phyloP scores from a whole-genome alignment of 64 coral and sea anemone genomes.

The Orbicella faveolata region DNA sequence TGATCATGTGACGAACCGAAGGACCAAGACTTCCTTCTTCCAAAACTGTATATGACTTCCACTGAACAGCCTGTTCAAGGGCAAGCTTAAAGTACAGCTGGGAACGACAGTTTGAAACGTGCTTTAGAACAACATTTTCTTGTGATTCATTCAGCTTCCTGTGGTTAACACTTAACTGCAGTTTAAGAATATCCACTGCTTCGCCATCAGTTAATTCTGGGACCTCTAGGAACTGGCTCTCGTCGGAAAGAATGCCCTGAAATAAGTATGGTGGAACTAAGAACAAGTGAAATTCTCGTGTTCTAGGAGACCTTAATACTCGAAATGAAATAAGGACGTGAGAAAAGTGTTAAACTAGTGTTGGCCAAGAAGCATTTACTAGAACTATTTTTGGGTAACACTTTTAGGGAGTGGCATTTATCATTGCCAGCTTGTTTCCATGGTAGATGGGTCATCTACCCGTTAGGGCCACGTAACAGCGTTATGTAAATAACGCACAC shows the following conservation, averaged over 20 bases:
- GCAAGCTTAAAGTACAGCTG: slow-evolving; percentile 74
- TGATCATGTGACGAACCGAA: slow-evolving; percentile 54
- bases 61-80: slow-evolving; percentile 62
- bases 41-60: slow-evolving; percentile 69
- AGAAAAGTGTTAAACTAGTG: no score
- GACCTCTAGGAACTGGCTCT: slow-evolving; percentile 58
- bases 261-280: neutral
- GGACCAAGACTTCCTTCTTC: slow-evolving; percentile 45
- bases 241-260: slow-evolving; percentile 32
- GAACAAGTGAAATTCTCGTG: neutral
- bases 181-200: slow-evolving; percentile 45
- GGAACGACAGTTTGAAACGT: slow-evolving; percentile 48
- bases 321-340: no score
- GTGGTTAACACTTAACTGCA: slow-evolving; percentile 48
- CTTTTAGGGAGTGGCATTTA: no score
- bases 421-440: no score
- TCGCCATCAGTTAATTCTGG: slow-evolving; percentile 29
- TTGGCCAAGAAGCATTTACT: no score
- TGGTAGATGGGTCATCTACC: no score
- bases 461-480: no score
- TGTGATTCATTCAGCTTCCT: slow-evolving; percentile 67
- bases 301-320: no score
- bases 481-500: no score
- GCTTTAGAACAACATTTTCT: slow-evolving; percentile 54
- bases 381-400: no score